These are phyloP conservation scores for Chamaea fasciata DNA, from an alignment of 2,113 vertebrate species.

Conservation along the genomic window DNA sequence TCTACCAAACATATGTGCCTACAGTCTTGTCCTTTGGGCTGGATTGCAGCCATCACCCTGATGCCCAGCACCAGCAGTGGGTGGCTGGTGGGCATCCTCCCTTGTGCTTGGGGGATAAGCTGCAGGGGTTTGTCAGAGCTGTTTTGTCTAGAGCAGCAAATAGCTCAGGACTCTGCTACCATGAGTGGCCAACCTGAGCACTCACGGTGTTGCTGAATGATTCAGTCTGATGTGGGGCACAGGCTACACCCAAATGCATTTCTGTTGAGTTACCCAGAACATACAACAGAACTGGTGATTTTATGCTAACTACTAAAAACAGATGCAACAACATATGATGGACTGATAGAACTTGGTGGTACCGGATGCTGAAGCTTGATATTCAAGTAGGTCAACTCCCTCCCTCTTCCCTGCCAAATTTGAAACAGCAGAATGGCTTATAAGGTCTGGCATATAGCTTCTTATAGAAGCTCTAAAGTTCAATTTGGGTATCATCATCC, in stretches of 20 bases:
- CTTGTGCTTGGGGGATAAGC: not conserved
- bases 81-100: not conserved
- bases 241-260: not conserved
- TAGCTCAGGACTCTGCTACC: not conserved
- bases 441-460: not conserved
- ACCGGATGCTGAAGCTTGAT: not conserved
- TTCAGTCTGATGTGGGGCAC: not conserved
- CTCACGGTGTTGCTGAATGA: not conserved
- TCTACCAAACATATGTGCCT: not conserved
- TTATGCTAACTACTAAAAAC: not conserved
- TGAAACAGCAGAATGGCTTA: not conserved
- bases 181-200: accelerated
- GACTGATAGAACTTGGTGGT: not conserved
- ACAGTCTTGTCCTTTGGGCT: not conserved
- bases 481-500: not conserved
- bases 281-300: accelerated
- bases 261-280: not conserved
- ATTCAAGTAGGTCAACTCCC: not conserved
- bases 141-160: not conserved
- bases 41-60: not conserved
- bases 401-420: accelerated
- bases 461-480: not conserved
- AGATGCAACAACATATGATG: not conserved
- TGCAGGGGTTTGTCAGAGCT: not conserved
- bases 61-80: not conserved